These are phyloP conservation scores for Apamea anceps DNA, from an alignment of 2,888 invertebrate genomes.

Conservation along the genomic window DNA sequence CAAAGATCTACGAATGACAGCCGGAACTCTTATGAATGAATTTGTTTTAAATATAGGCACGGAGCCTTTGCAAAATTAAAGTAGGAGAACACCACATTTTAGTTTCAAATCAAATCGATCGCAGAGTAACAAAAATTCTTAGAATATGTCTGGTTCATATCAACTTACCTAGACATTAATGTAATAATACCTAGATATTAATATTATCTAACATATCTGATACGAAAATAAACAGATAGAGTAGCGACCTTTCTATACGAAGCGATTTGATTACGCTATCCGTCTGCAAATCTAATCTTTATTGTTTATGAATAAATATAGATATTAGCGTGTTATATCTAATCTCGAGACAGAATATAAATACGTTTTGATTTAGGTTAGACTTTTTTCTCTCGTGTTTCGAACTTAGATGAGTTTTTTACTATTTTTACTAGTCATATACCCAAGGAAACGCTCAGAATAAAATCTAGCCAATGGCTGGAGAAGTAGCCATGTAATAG, in stretches of 20 bases:
- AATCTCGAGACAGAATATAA: constrained; percentile 5
- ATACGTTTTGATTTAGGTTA: constrained; percentile 5
- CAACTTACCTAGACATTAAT: not conserved
- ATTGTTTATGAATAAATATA: constrained; percentile 24
- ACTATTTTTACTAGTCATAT: not conserved
- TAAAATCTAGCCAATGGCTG: constrained; percentile 6
- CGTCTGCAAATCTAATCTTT: constrained; percentile 42
- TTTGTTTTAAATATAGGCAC: not conserved
- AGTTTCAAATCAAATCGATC: not conserved
- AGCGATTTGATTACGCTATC: constrained; percentile 32
- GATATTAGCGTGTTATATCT: not conserved
- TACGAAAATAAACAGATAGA: constrained; percentile 25
- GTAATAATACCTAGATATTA: constrained; percentile 6
- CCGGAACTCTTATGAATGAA: too few species aligned
- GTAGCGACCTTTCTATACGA: constrained; percentile 24
- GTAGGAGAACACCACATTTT: not conserved
- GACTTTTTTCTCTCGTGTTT: not conserved
- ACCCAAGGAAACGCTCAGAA: not conserved
- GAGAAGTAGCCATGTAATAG: not conserved
- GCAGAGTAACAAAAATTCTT: not conserved
- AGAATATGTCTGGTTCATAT: constrained; percentile 6
- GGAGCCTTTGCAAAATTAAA: too few species aligned
- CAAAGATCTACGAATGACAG: too few species aligned
- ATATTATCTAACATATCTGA: constrained; percentile 30
- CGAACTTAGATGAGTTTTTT: not conserved